A percentile compares a stretch with the other conserved stretches of the same genome.
phyloP scores from a whole-genome alignment of 1,140 invertebrate species.

The Bicyclus anynana region DNA sequence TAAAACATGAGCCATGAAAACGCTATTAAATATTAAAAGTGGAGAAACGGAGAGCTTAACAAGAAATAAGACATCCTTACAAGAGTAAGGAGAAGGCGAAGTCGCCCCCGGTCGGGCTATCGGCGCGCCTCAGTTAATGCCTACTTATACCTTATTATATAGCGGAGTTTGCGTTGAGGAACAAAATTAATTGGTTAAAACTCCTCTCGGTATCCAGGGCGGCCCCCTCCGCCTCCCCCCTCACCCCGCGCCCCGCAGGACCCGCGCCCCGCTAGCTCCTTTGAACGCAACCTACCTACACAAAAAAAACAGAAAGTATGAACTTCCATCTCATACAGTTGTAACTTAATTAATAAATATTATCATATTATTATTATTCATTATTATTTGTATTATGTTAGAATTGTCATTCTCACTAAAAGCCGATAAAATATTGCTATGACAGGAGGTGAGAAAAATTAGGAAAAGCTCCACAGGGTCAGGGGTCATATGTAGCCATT shows the following conservation, averaged over 20 bases:
- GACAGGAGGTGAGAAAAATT: no score
- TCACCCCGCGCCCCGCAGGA: constrained; percentile 57
- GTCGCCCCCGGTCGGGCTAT: constrained; percentile 69
- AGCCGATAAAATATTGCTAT: no score
- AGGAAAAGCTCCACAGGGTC: no score
- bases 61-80: constrained; percentile 76
- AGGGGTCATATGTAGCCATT: no score
- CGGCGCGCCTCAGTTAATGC: constrained; percentile 75
- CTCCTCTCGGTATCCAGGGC: constrained; percentile 77
- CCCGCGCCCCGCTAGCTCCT: constrained; percentile 65
- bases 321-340: constrained; percentile 56
- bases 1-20: constrained; percentile 75
- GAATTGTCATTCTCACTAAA: no score
- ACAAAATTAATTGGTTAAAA: constrained; percentile 80
- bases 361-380: not conserved
- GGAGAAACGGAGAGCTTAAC: constrained; percentile 76
- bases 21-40: constrained; percentile 77
- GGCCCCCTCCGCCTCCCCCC: constrained; percentile 63
- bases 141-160: constrained; percentile 78
- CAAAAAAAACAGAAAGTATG: constrained; percentile 75
- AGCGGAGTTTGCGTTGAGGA: constrained; percentile 77
- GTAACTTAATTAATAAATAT: constrained; percentile 67
- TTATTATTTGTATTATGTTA: no score
- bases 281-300: constrained; percentile 75
- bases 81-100: constrained; percentile 64